Conservation (phyloP, 2,797 vertebrate genomes). For the Buceros bicornis region DNA sequence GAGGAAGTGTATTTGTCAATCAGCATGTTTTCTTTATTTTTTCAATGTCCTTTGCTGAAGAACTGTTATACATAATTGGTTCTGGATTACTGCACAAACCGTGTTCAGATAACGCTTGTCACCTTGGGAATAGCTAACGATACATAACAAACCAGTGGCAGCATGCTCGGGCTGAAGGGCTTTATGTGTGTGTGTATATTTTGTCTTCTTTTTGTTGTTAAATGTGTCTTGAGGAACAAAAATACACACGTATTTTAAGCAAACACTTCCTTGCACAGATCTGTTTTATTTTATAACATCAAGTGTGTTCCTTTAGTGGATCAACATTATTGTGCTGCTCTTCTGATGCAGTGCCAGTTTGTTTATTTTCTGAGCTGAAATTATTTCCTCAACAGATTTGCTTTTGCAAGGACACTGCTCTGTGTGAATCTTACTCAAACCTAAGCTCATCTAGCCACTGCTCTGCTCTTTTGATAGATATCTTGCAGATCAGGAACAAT, state of each 20-base stretch:
- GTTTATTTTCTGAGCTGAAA: slow-evolving; percentile 59
- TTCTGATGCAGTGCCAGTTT: slow-evolving; percentile 27
- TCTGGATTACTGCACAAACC: slow-evolving; percentile 56
- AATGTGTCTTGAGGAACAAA: not conserved
- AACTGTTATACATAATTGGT: slow-evolving; percentile 36
- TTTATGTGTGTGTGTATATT: not conserved
- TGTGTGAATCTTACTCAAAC: not conserved
- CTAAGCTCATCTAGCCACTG: not conserved
- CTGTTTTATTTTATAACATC: slow-evolving; percentile 31
- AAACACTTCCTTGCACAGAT: not conserved
- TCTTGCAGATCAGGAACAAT: not conserved
- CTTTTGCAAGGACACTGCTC: slow-evolving; percentile 18
- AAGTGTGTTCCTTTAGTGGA: not conserved
- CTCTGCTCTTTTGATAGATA: not conserved
- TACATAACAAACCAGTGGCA: not conserved
- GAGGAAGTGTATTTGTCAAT: not conserved
- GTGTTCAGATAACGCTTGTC: not conserved
- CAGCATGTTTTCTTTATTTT: slow-evolving; percentile 8
- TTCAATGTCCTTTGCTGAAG: not conserved
- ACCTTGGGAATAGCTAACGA: slow-evolving; percentile 33
- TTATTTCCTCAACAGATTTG: slow-evolving; percentile 53
- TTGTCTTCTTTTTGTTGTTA: slow-evolving; percentile 24
- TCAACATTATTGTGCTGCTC: not conserved
- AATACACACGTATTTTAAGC: not conserved
- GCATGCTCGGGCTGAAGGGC: not conserved